phyloP scores from a whole-genome alignment of 2,888 invertebrate genomes.

The Pilophorus perplexus region DNA sequence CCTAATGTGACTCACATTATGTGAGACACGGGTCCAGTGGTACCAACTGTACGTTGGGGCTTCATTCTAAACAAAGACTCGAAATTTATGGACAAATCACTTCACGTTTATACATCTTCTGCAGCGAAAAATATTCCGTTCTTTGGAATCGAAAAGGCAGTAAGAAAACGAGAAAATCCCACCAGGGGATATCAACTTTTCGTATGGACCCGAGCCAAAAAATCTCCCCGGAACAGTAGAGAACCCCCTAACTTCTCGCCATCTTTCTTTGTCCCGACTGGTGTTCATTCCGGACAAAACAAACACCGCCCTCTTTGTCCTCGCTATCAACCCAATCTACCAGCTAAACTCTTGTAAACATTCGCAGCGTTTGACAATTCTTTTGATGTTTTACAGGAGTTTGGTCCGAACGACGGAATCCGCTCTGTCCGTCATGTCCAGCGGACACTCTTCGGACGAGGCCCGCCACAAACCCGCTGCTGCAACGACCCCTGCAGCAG shows the following conservation, averaged over 20 bases:
- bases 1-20: no score
- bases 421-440: constrained; percentile 52
- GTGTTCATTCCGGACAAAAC: constrained; percentile 3
- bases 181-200: no score
- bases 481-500: neutral
- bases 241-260: no score
- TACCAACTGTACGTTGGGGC: no score
- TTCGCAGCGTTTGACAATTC: no score
- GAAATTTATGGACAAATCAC: no score
- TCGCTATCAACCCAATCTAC: neutral
- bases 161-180: constrained; percentile 6
- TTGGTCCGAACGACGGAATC: constrained; percentile 51
- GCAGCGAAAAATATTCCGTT: no score
- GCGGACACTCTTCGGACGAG: constrained; percentile 52
- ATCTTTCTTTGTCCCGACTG: neutral
- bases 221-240: no score
- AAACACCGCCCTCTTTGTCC: neutral
- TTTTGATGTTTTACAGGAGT: constrained; percentile 30
- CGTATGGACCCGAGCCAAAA: constrained; percentile 1
- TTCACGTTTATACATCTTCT: no score
- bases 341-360: neutral
- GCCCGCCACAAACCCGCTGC: constrained; percentile 35
- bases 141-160: no score
- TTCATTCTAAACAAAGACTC: no score
- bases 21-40: no score